These are phyloP conservation scores for Dryoscopus gambensis DNA, from an alignment of 2,113 vertebrate genomes.

Conservation along the genomic window DNA sequence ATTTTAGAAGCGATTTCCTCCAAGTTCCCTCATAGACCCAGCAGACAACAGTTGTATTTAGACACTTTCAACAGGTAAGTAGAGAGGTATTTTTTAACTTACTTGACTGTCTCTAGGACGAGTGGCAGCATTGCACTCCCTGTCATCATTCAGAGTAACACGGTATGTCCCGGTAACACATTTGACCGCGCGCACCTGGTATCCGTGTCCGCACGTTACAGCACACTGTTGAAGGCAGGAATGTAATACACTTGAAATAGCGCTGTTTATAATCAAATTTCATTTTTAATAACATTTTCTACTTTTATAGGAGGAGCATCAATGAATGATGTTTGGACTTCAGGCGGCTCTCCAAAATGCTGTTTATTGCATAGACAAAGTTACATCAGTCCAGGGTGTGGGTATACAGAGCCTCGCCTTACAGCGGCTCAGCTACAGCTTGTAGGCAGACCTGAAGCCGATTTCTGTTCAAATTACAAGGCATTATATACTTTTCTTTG, in stretches of 20 bases:
- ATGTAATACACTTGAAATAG: not conserved
- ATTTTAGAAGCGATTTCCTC: not conserved
- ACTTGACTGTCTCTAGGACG: slow-evolving; percentile 89
- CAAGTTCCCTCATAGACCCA: not conserved
- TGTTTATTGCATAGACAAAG: too few species aligned
- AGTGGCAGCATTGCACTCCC: slow-evolving; percentile 80
- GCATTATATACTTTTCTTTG: too few species aligned
- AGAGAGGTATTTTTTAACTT: not conserved
- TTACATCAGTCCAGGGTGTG: too few species aligned
- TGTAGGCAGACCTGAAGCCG: too few species aligned
- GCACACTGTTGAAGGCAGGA: slow-evolving; percentile 77
- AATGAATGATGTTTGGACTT: too few species aligned
- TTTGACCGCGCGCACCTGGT: slow-evolving; percentile 85
- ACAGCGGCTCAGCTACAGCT: too few species aligned
- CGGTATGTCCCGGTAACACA: slow-evolving; percentile 79
- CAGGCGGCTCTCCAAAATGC: too few species aligned
- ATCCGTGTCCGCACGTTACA: slow-evolving; percentile 86
- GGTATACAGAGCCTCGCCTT: too few species aligned
- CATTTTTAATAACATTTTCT: not conserved
- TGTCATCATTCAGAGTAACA: slow-evolving; percentile 76
- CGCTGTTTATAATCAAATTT: not conserved
- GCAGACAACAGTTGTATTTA: not conserved
- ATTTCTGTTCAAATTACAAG: too few species aligned
- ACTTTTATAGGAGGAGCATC: too few species aligned
- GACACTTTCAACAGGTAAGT: not conserved